These are phyloP conservation scores for Oryctolagus cuniculus DNA, from an alignment of 2,113 vertebrate species.

Conservation along the genomic window DNA sequence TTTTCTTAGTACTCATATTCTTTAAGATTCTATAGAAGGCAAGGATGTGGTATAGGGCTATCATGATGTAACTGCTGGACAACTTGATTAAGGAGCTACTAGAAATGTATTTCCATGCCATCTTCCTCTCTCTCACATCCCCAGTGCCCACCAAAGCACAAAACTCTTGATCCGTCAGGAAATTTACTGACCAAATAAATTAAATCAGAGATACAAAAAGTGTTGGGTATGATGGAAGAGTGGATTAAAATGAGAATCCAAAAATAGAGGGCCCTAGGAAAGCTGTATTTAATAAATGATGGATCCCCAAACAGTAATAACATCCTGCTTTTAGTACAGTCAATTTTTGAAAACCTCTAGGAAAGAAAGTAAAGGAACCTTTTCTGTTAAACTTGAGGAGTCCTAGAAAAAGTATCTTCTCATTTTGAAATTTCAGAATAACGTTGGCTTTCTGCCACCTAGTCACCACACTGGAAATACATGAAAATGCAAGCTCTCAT, in stretches of 20 bases:
- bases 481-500: not conserved
- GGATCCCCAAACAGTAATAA: not conserved
- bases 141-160: not conserved
- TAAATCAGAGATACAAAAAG: not conserved
- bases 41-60: not conserved
- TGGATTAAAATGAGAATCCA: not conserved
- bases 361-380: not conserved
- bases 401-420: not conserved
- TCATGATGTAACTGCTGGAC: not conserved
- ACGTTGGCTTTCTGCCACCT: not conserved
- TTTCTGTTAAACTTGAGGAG: not conserved
- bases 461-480: not conserved
- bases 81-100: not conserved
- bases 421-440: not conserved
- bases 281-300: not conserved
- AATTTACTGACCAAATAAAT: not conserved
- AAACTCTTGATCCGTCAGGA: not conserved
- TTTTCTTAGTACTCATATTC: not conserved
- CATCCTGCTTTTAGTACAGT: not conserved
- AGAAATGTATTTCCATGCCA: not conserved
- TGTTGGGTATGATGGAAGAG: not conserved
- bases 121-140: too few relatives aligned
- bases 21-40: not conserved
- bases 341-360: not conserved
- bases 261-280: not conserved